These are phyloP conservation scores for Raja brachyura DNA, from an alignment of 2,113 vertebrate species.

Conservation along the genomic window DNA sequence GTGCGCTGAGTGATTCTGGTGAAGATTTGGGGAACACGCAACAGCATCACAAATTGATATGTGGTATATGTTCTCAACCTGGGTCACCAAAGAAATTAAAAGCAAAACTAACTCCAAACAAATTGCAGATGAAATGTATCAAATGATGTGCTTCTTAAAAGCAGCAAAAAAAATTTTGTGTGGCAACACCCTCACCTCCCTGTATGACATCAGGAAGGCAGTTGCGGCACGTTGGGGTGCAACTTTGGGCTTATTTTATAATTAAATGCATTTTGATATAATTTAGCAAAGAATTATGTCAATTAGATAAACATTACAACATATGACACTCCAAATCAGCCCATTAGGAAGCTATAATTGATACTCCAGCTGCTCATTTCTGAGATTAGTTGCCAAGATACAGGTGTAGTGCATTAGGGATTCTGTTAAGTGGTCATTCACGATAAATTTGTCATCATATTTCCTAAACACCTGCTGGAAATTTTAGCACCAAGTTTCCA, in stretches of 20 bases:
- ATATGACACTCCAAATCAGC: constrained; percentile 21
- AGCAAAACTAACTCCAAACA: not conserved
- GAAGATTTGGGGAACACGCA: not conserved
- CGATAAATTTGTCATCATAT: not conserved
- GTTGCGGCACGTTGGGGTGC: not conserved
- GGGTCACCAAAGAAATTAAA: not conserved
- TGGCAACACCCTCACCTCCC: not conserved
- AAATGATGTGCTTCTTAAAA: not conserved
- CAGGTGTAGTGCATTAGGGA: not conserved
- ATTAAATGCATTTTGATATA: constrained; percentile 24
- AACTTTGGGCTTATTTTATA: not conserved
- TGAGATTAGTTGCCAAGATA: not conserved
- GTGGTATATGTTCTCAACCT: not conserved
- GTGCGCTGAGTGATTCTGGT: not conserved
- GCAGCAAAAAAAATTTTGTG: not conserved
- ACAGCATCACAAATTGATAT: not conserved
- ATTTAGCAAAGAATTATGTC: constrained; percentile 14
- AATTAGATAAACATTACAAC: constrained; percentile 29
- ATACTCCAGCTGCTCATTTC: constrained; percentile 22
- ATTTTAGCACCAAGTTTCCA: not conserved
- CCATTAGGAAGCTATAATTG: constrained; percentile 14
- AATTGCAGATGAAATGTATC: not conserved
- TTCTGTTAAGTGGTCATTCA: not conserved
- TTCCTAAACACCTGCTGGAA: not conserved
- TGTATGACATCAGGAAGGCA: not conserved